phyloP scores from a whole-genome alignment of 2,113 vertebrate genomes.

The Typhlomys cinereus region DNA sequence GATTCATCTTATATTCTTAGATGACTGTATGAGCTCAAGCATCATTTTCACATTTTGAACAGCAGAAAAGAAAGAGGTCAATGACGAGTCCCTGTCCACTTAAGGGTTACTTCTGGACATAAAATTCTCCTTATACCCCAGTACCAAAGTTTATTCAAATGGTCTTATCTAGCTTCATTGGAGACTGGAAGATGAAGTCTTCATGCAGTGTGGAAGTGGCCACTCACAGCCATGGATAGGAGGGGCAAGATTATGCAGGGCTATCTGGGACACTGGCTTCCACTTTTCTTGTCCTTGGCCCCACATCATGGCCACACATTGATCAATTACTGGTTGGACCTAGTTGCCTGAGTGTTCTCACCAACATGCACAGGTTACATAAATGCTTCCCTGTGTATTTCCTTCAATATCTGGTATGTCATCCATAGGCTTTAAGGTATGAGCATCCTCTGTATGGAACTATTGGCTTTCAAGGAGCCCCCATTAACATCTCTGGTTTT shows the following conservation, averaged over 20 bases:
- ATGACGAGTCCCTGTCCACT: not conserved
- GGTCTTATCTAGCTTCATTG: not conserved
- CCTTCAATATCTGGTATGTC: too few species aligned
- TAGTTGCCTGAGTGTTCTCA: too few species aligned
- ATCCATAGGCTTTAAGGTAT: too few species aligned
- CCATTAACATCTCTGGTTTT: too few species aligned
- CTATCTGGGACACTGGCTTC: not conserved
- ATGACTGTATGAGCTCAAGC: too few species aligned
- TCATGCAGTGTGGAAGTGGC: not conserved
- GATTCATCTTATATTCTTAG: too few species aligned
- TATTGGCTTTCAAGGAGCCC: too few species aligned
- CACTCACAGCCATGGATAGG: not conserved
- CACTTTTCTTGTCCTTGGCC: not conserved
- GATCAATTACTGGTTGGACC: too few species aligned
- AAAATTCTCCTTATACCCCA: not conserved
- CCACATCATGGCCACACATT: too few species aligned
- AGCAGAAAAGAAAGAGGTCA: not conserved
- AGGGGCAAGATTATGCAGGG: not conserved
- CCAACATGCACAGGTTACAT: too few species aligned
- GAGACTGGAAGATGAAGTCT: not conserved
- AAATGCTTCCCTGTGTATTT: too few species aligned
- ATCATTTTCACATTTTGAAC: not conserved
- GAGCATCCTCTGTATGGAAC: too few species aligned
- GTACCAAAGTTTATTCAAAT: not conserved
- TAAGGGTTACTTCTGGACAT: not conserved